phyloP scores from a whole-genome alignment of 2,113 vertebrate species.

The Chamaea fasciata region DNA sequence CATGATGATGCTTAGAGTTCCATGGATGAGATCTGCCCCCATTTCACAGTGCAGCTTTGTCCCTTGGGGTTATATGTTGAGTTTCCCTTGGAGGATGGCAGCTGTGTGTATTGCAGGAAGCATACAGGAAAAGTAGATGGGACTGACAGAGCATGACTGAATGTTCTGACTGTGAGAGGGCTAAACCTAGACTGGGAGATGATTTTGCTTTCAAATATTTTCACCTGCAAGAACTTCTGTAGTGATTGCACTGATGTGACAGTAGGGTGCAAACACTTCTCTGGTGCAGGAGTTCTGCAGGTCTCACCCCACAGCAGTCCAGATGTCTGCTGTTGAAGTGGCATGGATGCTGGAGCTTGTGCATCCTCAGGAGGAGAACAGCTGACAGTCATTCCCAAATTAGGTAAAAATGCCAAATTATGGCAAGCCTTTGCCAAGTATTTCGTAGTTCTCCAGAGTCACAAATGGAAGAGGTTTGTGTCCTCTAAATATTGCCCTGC shows the following conservation, averaged over 20 bases:
- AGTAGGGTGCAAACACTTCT: neutral
- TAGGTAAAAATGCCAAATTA: neutral
- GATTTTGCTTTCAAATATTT: neutral
- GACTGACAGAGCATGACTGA: neutral
- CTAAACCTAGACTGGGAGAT: neutral
- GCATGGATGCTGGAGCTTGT: neutral
- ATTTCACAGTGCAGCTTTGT: neutral
- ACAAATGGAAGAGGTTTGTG: neutral
- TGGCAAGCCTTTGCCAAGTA: neutral
- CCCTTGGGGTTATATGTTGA: neutral
- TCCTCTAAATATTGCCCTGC: neutral
- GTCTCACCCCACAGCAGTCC: neutral
- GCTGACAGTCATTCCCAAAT: neutral
- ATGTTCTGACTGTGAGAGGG: neutral
- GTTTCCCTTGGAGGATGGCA: neutral
- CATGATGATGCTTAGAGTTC: neutral
- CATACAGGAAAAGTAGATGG: neutral
- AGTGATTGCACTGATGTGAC: neutral
- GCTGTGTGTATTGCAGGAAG: neutral
- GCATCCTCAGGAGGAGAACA: neutral
- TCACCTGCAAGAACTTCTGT: neutral
- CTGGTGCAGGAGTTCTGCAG: neutral
- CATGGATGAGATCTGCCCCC: neutral
- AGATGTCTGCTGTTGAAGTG: neutral
- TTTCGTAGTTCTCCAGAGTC: neutral